Percentiles rank a stretch among this genome's conserved stretches.
These are phyloP conservation scores for Caradrina clavipalpis DNA, from an alignment of 2,888 invertebrate genomes.

Conservation along the genomic window DNA sequence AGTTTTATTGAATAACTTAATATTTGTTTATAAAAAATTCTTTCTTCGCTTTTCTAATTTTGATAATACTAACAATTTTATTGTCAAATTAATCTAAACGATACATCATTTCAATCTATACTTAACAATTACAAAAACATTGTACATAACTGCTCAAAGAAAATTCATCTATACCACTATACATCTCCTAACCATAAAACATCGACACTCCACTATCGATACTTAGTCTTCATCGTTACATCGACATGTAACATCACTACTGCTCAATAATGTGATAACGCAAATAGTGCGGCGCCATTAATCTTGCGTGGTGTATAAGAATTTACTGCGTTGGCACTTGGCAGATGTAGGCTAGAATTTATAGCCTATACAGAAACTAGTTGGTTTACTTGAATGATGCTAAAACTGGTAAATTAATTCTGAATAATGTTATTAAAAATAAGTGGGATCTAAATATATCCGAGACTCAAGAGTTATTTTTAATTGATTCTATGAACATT, in stretches of 20 bases:
- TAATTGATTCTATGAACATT: neutral
- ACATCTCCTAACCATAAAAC: neutral
- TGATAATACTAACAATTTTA: too few species aligned
- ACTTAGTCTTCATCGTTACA: slow-evolving; percentile 18
- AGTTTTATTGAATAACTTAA: too few species aligned
- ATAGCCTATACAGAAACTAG: slow-evolving; percentile 43
- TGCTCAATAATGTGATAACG: slow-evolving; percentile 76
- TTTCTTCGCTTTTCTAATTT: too few species aligned
- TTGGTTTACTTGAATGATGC: slow-evolving; percentile 22
- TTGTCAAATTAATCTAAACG: too few species aligned
- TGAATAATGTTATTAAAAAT: slow-evolving; percentile 11
- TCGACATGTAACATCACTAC: slow-evolving; percentile 61
- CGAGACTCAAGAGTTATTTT: neutral
- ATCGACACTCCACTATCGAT: slow-evolving; percentile 1
- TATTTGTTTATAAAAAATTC: too few species aligned
- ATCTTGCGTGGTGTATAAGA: slow-evolving; percentile 77
- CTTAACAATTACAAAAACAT: too few species aligned
- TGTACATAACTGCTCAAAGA: too few species aligned
- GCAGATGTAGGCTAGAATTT: slow-evolving; percentile 61
- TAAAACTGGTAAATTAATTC: slow-evolving; percentile 18
- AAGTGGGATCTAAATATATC: neutral
- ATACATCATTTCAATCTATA: too few species aligned
- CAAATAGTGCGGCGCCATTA: slow-evolving; percentile 77
- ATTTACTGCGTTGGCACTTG: slow-evolving; percentile 67
- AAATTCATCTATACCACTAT: neutral